Conservation (phyloP, 2,888 invertebrate genomes). For the Ligdia adustata region DNA sequence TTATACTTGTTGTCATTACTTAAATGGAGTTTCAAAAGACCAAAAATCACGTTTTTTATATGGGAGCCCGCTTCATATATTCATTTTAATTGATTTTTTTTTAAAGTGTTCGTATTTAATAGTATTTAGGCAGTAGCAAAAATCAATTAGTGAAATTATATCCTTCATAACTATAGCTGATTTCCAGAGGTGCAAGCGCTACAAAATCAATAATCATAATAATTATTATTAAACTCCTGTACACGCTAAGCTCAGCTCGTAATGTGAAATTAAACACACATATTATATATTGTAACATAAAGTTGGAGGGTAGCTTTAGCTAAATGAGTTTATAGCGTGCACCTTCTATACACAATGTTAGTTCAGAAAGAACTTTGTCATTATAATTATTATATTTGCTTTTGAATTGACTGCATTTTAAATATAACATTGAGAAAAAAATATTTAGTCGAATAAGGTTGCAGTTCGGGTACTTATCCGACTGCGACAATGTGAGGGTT, state of each 20-base stretch:
- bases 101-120: no score
- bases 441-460: neutral
- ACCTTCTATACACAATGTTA: conserved; percentile 38
- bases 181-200: no score
- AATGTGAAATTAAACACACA: conserved; percentile 73
- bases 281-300: conserved; percentile 58
- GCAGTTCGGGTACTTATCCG: neutral
- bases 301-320: conserved; percentile 63
- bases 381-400: neutral
- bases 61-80: no score
- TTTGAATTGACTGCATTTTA: neutral
- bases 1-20: no score
- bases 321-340: conserved; percentile 79
- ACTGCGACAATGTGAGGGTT: no score
- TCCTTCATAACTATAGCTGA: no score
- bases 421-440: neutral
- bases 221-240: conserved; percentile 51
- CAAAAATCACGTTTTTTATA: no score
- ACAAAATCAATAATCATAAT: conserved; percentile 46
- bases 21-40: no score
- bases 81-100: no score
- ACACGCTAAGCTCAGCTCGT: conserved; percentile 55
- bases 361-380: neutral
- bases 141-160: no score
- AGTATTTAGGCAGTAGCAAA: no score